Base-by-base conservation (phyloP, 2,888 invertebrate species). In the Eupithecia insigniata region DNA sequence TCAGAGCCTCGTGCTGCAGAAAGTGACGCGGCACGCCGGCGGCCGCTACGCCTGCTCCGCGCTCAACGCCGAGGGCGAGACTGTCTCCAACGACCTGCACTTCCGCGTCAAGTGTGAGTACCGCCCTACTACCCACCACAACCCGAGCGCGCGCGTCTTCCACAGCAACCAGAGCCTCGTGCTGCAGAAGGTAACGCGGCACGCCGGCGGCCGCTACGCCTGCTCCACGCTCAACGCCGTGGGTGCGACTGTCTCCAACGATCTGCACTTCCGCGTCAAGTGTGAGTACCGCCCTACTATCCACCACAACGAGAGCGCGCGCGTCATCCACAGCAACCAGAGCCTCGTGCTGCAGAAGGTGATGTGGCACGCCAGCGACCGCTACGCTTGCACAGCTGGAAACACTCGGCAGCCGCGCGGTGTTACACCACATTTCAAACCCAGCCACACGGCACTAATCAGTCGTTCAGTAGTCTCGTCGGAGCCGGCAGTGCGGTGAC, bases 341-440 rank as follows among this genome's bases (percentile, higher is more conserved):
- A 98, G 98, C 88, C 95, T 98, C 80, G 98, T 98, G 76, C 95
- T 98, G 85, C 98, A 98, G 92, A 97, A 97, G 93, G 98, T 98
- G 82, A 97, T 97, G 75, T 95, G 97, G 78, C 96, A 96, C 89
- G 97, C 97, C 89, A 97, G 97, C 79, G 98, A 98, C 77, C 96
- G 96, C 82, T 98, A 98, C 94, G 96, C 97, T 80, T 98, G 98
- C 93, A 96, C 97, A 76, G 98, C 98, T n/a, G n/a, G n/a, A n/a
- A n/a, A n/a, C n/a, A n/a, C n/a, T n/a, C n/a, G n/a, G n/a, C n/a
- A n/a, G n/a, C n/a, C n/a, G n/a, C n/a, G n/a, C n/a, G n/a, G n/a
- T n/a, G n/a, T n/a, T n/a, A n/a, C n/a, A n/a, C n/a, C n/a, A n/a
- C n/a, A n/a, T n/a, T n/a, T n/a, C n/a, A 30, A 5, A 30, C 30